phyloP scores from a whole-genome alignment of 23 tunicate species.

The Trididemnum nubilum region DNA sequence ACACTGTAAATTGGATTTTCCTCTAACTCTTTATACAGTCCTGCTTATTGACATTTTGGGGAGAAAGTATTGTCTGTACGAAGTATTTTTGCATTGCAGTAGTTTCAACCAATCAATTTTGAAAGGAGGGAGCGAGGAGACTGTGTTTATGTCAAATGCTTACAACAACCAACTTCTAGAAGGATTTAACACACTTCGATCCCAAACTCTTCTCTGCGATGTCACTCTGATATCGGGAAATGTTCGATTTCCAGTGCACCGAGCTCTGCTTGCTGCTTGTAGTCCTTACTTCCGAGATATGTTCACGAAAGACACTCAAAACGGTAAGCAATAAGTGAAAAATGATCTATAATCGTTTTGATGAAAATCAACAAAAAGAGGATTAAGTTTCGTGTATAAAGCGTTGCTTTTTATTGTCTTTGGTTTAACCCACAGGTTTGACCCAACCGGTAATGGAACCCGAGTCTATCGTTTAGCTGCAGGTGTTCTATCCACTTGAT shows the following conservation, averaged over 20 bases:
- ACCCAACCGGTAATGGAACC: no score
- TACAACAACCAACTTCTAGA: slow-evolving; percentile 81
- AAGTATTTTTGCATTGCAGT: slow-evolving; percentile 18
- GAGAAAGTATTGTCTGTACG: no score
- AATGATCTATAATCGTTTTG: no score
- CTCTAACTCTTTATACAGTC: no score
- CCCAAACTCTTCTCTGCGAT: slow-evolving; percentile 82
- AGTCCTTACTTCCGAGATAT: slow-evolving; percentile 92
- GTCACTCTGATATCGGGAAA: slow-evolving; percentile 95
- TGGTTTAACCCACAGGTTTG: no score
- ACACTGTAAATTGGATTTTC: no score
- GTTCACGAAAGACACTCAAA: slow-evolving; percentile 95
- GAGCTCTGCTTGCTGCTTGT: slow-evolving; percentile 94
- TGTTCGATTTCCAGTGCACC: slow-evolving; percentile 88
- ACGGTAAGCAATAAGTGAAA: slow-evolving; percentile 67
- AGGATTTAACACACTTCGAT: slow-evolving; percentile 84
- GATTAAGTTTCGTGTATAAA: no score
- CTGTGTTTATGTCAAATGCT: slow-evolving; percentile 84
- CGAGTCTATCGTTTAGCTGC: no score
- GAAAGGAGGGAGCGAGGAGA: slow-evolving; percentile 75
- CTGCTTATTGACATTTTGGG: no score
- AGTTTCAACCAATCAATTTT: slow-evolving; percentile 26
- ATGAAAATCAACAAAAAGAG: no score
- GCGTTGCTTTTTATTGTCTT: no score
- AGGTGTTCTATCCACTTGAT: no score